Evolutionary conservation across 2,888 invertebrate genomes (phyloP), one percentile per base, ranked within the genome.

Genomic region (Caenorhabditis uteleia): DNA sequence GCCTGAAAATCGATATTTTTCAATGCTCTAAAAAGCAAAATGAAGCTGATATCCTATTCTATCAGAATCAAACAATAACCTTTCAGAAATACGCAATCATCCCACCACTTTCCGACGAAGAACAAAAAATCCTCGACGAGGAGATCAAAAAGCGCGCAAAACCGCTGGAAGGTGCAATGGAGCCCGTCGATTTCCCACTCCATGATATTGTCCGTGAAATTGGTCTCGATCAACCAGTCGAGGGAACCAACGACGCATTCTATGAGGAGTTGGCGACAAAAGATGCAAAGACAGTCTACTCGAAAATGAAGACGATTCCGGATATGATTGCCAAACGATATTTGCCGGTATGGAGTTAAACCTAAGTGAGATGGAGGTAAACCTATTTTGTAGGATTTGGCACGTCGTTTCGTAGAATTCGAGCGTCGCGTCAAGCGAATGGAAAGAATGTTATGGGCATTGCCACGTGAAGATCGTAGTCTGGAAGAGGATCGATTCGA

Each of bases 401-500:
- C 59, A 10, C 69, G 70, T n/a, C 75, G 77, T 12, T 77, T 74
- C 54, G 69, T 72, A 7, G 68, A 59, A 27, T 55, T 58, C 25
- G 78, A 78, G 65, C 50, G 54, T 18, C 62, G 77, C 20, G 60
- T 77, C 45, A 75, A 78, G 56, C 40, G 36, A 20, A 51, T 77
- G 40, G 77, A 78, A 58, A 48, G 65, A 23, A 50, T 42, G 36
- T 50, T 77, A 21, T 55, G 53, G 58, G 67, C 54, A 14, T 48
- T 77, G 48, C 68, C 69, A 16, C 42, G 55, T 8, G 64, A 67
- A 36, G 75, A 77, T 29, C 50, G 59, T 6, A 67, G 73, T 20
- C 44, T 75, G 8, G 76, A 75, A 36, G 77, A 77, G 43, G 75
- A 74, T 56, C 57, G 67, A 16, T 70, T 73, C 40, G 78, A 79